Evolutionary conservation across 2,888 invertebrate species (phyloP), one percentile per base, ranked within the genome.

Genomic region (Drosophila kambysellisi): DNA sequence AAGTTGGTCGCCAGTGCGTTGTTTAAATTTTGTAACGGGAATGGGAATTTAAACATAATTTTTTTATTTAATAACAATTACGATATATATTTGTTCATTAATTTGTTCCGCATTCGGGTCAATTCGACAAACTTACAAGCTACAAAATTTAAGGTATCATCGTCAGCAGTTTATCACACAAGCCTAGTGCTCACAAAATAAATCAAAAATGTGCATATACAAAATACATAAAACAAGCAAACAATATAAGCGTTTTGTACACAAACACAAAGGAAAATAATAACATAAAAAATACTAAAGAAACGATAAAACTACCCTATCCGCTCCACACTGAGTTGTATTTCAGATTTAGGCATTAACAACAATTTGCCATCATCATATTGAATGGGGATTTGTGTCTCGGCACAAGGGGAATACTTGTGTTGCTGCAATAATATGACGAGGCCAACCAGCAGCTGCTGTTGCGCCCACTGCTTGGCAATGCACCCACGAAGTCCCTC

Each of bases 401-500:
- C 86, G 3, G 79, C 68, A 39, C 86, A 89, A 7, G 89, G 83
- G 9, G 79, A 63, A 65, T 87, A 92, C 11, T 70, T 76, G 64
- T 85, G 92, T 5, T 79, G 64, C 33, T 82, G 75, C 37, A 92
- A 54, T n/a, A 92, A 63, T 0, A 84, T 65, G 6, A 83, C 83
- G 30, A 92, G 63, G 6, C 91, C 90, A 41, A 91, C 74, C 35
- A 92, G 66, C 33, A 92, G 79, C 64, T 90, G 91, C 61, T 88
- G 81, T 64, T 91, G 85, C 5, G 82, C 87, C 61, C 92, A 83
- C 29, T 90, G 70, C 46, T 65, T 71, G 4, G 84, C 92, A n/a
- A 91, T 80, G 76, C 92, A 92, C 4, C 86, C 88, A 0, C 92
- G 83, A 3, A 89, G 74, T 0, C 92, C 92, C 25, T 83, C 82